A percentile compares a stretch with the other conserved stretches of the same genome.
These are phyloP conservation scores for Oophaga pumilio DNA, from an alignment of 2,113 vertebrate species.

Conservation along the genomic window DNA sequence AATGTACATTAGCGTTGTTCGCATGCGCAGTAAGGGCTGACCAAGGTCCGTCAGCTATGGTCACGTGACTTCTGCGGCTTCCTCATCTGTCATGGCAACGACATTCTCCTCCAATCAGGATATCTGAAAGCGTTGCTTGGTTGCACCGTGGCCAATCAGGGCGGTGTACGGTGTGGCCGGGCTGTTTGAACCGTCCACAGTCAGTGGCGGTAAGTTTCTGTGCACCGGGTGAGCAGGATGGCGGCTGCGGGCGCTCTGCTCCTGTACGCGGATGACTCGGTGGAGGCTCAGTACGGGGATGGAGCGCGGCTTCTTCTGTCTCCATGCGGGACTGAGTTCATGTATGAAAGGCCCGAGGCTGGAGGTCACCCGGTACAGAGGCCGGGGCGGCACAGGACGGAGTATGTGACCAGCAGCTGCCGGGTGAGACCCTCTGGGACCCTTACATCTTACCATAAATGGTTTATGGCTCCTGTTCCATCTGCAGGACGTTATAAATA, in stretches of 20 bases:
- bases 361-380: conserved; percentile 73
- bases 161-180: conserved; percentile 2
- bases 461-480: neutral
- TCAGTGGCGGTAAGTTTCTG: neutral
- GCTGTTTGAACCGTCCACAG: conserved; percentile 5
- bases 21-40: neutral
- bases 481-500: neutral
- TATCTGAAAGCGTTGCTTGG: neutral
- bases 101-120: neutral
- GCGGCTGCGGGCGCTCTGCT: conserved; percentile 64
- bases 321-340: conserved; percentile 84
- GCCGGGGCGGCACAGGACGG: conserved; percentile 76
- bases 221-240: conserved; percentile 26
- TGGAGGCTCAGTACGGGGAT: conserved; percentile 74
- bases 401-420: conserved; percentile 79
- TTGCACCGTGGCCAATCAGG: neutral
- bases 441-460: no score
- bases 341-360: conserved; percentile 67
- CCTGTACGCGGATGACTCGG: conserved; percentile 80
- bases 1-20: no score
- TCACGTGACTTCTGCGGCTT: neutral
- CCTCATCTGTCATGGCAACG: neutral
- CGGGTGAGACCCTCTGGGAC: conserved; percentile 67
- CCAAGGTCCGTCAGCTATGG: neutral
- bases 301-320: conserved; percentile 78